Evolutionary conservation across 2,888 invertebrate species (phyloP), one percentile per base, ranked within the genome.

Genomic region (Brassicogethes aeneus): DNA sequence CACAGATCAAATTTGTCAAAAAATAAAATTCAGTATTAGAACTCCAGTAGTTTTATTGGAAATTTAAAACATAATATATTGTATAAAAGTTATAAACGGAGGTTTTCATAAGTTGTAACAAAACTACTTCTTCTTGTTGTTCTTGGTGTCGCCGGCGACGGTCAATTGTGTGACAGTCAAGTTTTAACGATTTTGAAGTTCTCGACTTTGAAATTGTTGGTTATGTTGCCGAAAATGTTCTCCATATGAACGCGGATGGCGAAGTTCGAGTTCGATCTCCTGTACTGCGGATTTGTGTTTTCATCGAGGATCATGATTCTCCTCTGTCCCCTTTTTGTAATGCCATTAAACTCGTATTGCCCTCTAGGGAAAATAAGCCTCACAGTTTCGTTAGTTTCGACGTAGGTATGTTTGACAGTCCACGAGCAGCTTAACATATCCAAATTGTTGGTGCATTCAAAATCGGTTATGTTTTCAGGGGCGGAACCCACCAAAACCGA

Each of bases 61-160:
- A 52, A 51, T 47, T 39, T 44, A 38, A 44, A 36, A 30, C 30
- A 35, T 40, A 36, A 40, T 33, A 39, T 36, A 30, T 31, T 37
- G 34, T 43, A 40, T 41, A 40, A 37, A 44, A 40, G 15, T 12
- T 37, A 38, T 32, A 29, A 40, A 39, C 36, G 39, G 36, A 43
- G 35, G 33, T 33, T 36, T 15, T 13, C 12, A 37, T 30, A 32
- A 7, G n/a, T n/a, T 16, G 10, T 39, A 37, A 32, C 31, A 44
- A 46, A 50, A 56, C 89, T 92, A 93, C 87, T 92, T 93, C 84
- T 92, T 94, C 84, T 93, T 93, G 72, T 79, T 75, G 66, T 93
- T 95, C 78, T 96, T 96, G 78, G 93, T 92, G 59, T 96, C 97
- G 68, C 97, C 93, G n/a, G n/a, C n/a, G n/a, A n/a, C n/a, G n/a